Conservation (phyloP, 2,888 invertebrate species). For the Craniophora ligustri region DNA sequence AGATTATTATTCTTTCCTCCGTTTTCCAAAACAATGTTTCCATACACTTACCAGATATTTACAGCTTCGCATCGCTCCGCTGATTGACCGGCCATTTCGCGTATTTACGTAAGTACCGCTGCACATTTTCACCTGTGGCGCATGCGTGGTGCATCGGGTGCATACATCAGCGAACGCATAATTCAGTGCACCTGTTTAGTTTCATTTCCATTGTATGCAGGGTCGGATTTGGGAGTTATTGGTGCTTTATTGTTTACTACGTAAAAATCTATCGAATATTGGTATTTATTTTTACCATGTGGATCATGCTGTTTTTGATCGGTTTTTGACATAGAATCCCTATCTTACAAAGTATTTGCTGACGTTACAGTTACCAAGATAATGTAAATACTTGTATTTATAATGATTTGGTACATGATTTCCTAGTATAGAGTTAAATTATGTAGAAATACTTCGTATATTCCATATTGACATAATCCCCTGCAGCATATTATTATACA, state of each 20-base stretch:
- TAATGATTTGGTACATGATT: too few species aligned
- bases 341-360: too few species aligned
- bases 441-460: background rate
- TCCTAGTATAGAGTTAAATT: too few species aligned
- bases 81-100: slow-evolving; percentile 61
- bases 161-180: slow-evolving; percentile 58
- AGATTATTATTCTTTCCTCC: slow-evolving; percentile 53
- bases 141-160: slow-evolving; percentile 49
- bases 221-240: slow-evolving; percentile 25
- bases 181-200: slow-evolving; percentile 61
- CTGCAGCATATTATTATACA: background rate
- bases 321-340: too few species aligned
- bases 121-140: slow-evolving; percentile 60
- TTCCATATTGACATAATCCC: background rate
- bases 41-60: slow-evolving; percentile 56
- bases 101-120: slow-evolving; percentile 57
- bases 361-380: too few species aligned
- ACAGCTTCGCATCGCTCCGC: slow-evolving; percentile 41
- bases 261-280: background rate
- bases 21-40: slow-evolving; percentile 45
- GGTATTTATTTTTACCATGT: too few species aligned
- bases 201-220: slow-evolving; percentile 51
- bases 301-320: too few species aligned
- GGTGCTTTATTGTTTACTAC: background rate
- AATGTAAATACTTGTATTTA: too few species aligned